These are phyloP conservation scores for Phoeniculus purpureus DNA, from an alignment of 2,797 vertebrate species.

Conservation along the genomic window DNA sequence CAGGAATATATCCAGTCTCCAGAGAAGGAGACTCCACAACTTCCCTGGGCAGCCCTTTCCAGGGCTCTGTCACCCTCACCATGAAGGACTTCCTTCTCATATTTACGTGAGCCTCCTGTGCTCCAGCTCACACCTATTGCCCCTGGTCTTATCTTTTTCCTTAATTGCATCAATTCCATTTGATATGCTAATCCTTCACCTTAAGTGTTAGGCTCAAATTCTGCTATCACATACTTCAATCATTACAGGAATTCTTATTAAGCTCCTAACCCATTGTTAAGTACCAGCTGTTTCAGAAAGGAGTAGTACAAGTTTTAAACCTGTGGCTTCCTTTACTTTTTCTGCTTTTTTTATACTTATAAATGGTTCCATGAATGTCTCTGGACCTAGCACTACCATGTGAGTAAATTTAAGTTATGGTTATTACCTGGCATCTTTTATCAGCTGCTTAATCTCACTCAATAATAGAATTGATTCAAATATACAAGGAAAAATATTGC, in stretches of 20 bases:
- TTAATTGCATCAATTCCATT: background rate
- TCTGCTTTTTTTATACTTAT: background rate
- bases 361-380: background rate
- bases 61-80: no score
- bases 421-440: background rate
- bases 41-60: no score
- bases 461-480: background rate
- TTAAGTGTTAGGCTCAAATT: background rate
- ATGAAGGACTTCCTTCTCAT: no score
- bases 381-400: background rate
- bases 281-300: background rate
- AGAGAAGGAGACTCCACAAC: no score
- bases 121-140: no score
- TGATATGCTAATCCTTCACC: background rate
- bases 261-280: background rate
- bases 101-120: no score
- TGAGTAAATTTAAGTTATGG: background rate
- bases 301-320: background rate
- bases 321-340: background rate
- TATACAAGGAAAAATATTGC: background rate
- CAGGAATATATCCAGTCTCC: no score
- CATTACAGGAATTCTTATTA: background rate
- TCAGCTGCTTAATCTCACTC: background rate
- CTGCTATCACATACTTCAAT: background rate
- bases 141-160: background rate